Evolutionary conservation across 1,140 invertebrate species (phyloP), one percentile per base, ranked within the genome.

Genomic region (Euborellia annulipes): DNA sequence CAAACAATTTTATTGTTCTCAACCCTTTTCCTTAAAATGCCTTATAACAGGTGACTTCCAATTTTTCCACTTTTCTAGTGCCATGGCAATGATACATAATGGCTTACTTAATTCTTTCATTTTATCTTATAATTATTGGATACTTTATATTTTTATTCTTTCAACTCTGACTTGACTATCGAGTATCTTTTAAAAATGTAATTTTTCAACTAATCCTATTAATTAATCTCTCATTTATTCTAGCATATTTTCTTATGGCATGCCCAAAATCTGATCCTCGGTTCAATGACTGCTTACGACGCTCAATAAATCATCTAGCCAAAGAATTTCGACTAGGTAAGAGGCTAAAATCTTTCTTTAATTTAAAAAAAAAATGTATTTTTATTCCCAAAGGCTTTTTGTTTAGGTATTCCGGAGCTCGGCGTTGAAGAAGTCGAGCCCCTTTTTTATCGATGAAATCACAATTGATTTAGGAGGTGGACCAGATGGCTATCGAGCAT

Each of bases 361-460:
- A 32, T 8, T 32, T 32, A n/a, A 32, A 8, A 9, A 32, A 32
- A 9, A 8, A 32, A 32, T 32, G n/a, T 8, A 32, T n/a, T 2
- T 8, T 48, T 41, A 40, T 47, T 3, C 63, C 63, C 45, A 48
- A 65, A 16, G 63, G 63, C 2, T 55, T 60, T 21, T 66, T 60
- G 42, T 46, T 54, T 21, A 52, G 76, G 77, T 37, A 73, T 78
- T 37, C 77, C 76, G 7, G 76, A 80, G 56, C 53, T 81, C 36
- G 73, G 71, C 74, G 27, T 43, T 3, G 17, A 22, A 8, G 65
- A 79, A 65, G 71, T 79, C 0, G 82, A 85, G 51, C 79, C 81
- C 0, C 79, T 85, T 38, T n/a, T 58, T 81, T 3, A 75, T 86
- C 9, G 82, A 86, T 58, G 80, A 85, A 59, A 72, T 85, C 32